Evolutionary conservation across 2,888 invertebrate genomes (phyloP).

Genomic region (Timema podura): DNA sequence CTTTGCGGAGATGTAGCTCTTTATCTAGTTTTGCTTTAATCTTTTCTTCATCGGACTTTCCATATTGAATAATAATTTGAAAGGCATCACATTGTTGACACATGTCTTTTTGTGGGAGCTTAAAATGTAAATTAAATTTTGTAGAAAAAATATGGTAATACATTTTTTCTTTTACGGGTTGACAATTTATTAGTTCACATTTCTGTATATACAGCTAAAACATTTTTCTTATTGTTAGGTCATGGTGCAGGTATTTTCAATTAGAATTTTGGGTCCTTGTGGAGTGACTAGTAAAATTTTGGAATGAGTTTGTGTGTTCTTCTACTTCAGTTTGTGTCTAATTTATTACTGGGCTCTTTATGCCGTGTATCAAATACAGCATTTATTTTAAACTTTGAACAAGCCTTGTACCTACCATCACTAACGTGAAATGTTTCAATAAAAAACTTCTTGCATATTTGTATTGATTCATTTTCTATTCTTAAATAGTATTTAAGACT

Average conservation of each 20-base stretch:
- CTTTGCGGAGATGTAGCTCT: not conserved
- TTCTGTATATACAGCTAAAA: not conserved
- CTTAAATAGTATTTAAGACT: not conserved
- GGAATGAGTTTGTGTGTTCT: not conserved
- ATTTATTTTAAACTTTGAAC: not conserved
- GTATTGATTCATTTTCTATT: not conserved
- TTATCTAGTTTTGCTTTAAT: not conserved
- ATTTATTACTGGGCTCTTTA: not conserved
- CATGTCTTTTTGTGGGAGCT: not conserved
- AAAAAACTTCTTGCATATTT: not conserved
- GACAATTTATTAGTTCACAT: not conserved
- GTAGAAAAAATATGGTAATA: conserved; percentile 16
- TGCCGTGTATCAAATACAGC: not conserved
- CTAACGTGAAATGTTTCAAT: not conserved
- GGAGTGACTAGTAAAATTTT: not conserved
- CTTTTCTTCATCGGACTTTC: not conserved
- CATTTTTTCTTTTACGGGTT: not conserved
- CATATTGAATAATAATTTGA: not conserved
- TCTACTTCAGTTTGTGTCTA: not conserved
- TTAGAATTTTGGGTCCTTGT: not conserved
- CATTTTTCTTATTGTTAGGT: conserved; percentile 5
- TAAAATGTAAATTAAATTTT: conserved; percentile 11
- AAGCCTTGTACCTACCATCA: not conserved
- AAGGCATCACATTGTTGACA: conserved; percentile 8
- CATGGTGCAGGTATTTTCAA: not conserved